Evolutionary conservation across 2,113 vertebrate species (phyloP).

Genomic region (Excalfactoria chinensis): DNA sequence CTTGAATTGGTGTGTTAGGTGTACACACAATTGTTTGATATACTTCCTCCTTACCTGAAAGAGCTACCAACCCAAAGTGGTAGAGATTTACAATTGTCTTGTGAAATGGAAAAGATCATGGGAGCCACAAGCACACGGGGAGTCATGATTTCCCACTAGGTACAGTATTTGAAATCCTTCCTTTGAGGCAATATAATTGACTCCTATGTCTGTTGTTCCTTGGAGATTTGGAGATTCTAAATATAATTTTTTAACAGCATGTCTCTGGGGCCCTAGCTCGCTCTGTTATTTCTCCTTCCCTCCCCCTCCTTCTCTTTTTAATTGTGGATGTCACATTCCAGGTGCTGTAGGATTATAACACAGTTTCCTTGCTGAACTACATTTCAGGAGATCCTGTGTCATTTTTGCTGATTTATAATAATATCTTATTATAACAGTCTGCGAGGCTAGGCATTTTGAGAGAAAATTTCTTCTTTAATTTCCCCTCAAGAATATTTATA

Average conservation of each 20-base stretch:
- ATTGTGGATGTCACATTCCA: background rate
- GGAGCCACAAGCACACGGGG: background rate
- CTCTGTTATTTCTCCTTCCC: background rate
- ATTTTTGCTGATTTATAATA: slow-evolving; percentile 20
- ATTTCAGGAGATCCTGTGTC: slow-evolving; percentile 20
- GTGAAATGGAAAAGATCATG: slow-evolving; percentile 28
- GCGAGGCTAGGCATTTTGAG: background rate
- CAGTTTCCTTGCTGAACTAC: background rate
- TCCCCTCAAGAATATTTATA: slow-evolving; percentile 53
- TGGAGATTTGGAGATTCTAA: slow-evolving; percentile 32
- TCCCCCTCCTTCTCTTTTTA: background rate
- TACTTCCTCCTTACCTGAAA: background rate
- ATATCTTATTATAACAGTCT: slow-evolving; percentile 56
- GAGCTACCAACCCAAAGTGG: background rate
- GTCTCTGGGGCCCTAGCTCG: background rate
- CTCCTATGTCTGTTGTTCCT: slow-evolving; percentile 3
- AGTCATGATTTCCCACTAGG: slow-evolving; percentile 15
- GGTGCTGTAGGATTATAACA: background rate
- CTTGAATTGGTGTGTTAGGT: background rate
- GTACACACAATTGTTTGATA: background rate
- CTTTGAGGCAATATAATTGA: slow-evolving; percentile 38
- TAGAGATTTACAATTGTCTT: background rate
- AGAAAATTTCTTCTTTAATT: slow-evolving; percentile 48
- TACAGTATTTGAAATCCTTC: slow-evolving; percentile 23
- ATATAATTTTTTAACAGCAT: slow-evolving; percentile 35